phyloP scores from a whole-genome alignment of 2,888 invertebrate genomes.

The Clanis bilineata region DNA sequence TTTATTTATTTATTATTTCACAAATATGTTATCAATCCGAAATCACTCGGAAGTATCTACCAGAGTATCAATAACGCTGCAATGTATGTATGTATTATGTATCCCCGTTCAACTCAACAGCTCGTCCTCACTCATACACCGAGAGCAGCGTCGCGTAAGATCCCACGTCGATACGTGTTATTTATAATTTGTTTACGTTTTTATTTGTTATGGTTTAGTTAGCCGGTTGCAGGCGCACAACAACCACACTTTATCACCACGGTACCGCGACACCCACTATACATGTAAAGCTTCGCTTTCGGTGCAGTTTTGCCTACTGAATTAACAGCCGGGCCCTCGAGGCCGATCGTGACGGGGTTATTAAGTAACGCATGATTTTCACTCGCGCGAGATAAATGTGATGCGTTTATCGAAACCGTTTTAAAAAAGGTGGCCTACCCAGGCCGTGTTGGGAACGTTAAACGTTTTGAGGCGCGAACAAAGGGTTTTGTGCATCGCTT shows the following conservation, averaged over 20 bases:
- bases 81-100: neutral
- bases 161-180: slow-evolving; percentile 22
- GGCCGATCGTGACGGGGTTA: slow-evolving; percentile 44
- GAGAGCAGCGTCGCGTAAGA: slow-evolving; percentile 2
- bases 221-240: slow-evolving; percentile 67
- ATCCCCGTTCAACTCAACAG: neutral
- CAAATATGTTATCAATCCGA: neutral
- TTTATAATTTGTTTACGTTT: slow-evolving; percentile 31
- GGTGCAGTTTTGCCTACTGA: slow-evolving; percentile 46
- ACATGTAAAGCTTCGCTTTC: slow-evolving; percentile 61
- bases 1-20: neutral
- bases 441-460: neutral
- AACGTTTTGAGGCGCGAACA: neutral
- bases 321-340: slow-evolving; percentile 40
- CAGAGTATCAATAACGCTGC: neutral
- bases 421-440: neutral
- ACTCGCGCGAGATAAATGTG: slow-evolving; percentile 9
- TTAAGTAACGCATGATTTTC: slow-evolving; percentile 32
- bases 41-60: neutral
- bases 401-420: slow-evolving; percentile 1
- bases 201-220: slow-evolving; percentile 61
- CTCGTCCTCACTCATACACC: neutral
- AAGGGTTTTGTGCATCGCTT: neutral
- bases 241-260: slow-evolving; percentile 75
- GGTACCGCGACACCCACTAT: slow-evolving; percentile 51